Conservation (phyloP, 2,797 vertebrate species). For the Intellagama lesueurii region DNA sequence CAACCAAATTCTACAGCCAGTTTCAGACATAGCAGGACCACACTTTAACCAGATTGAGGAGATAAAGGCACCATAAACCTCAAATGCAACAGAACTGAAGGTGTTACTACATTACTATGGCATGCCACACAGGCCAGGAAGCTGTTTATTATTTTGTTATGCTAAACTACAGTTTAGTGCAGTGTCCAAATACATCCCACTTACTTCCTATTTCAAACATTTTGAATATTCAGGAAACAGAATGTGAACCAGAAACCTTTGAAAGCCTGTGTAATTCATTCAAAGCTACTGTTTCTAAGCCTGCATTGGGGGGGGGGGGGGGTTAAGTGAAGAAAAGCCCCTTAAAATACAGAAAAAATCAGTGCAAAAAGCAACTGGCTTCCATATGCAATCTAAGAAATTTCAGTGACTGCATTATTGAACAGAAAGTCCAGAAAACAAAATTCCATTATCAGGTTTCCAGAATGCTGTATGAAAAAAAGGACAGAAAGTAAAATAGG, state of each 20-base stretch:
- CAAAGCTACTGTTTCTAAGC: background rate
- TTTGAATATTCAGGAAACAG: background rate
- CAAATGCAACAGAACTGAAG: background rate
- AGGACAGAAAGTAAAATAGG: background rate
- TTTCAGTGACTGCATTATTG: slow-evolving; percentile 41
- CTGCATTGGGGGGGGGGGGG: background rate
- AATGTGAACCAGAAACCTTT: slow-evolving; percentile 10
- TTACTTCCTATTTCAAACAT: slow-evolving; percentile 8
- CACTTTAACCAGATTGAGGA: background rate
- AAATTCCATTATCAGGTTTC: background rate
- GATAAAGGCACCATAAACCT: background rate
- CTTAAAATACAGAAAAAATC: slow-evolving; percentile 22
- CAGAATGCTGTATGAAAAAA: background rate
- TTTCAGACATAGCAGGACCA: background rate
- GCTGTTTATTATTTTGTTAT: background rate
- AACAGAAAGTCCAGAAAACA: slow-evolving; percentile 42
- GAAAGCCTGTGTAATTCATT: background rate
- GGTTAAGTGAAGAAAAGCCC: background rate
- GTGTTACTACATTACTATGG: background rate
- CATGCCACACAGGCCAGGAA: background rate
- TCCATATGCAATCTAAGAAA: background rate
- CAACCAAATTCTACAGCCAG: background rate
- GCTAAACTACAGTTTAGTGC: background rate
- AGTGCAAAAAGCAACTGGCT: background rate
- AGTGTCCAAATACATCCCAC: background rate